A percentile compares a stretch with the other conserved stretches of the same genome.
These are phyloP conservation scores for Rhogogaster chlorosoma DNA, from an alignment of 2,888 invertebrate genomes.

Conservation along the genomic window DNA sequence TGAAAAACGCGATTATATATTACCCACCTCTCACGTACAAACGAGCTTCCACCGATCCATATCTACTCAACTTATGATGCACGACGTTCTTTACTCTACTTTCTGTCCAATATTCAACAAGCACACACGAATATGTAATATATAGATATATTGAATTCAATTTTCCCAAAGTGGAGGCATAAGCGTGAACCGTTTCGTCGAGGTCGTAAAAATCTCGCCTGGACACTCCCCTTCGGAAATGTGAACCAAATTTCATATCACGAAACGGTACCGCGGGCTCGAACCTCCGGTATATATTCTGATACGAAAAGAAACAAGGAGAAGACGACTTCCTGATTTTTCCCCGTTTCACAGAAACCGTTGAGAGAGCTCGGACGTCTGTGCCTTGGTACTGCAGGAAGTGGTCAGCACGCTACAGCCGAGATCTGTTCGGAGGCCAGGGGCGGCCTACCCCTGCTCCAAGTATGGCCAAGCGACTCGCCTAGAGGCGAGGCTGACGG, in stretches of 20 bases:
- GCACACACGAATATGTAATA: not conserved
- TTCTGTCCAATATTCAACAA: not conserved
- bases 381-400: conserved; percentile 70
- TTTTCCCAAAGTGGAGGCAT: not conserved
- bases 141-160: not conserved
- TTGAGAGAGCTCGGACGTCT: conserved; percentile 76
- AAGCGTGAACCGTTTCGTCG: not conserved
- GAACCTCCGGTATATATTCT: not conserved
- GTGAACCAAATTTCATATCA: not conserved
- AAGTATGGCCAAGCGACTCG: conserved; percentile 87
- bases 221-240: not conserved
- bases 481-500: conserved; percentile 85
- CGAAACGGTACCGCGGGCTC: not conserved
- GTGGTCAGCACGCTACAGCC: conserved; percentile 42
- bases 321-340: conserved; percentile 24
- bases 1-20: conserved; percentile 1
- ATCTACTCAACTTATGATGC: not conserved
- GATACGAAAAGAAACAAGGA: not conserved
- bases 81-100: not conserved
- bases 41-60: conserved; percentile 1
- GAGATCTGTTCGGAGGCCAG: conserved; percentile 67
- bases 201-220: not conserved
- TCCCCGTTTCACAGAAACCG: conserved; percentile 71
- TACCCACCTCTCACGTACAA: not conserved
- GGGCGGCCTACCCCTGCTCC: conserved; percentile 76